Percentiles rank a stretch among this genome's conserved stretches.
Evolutionary conservation across 2,888 invertebrate species (phyloP).

Genomic region (Plagodis pulveraria): DNA sequence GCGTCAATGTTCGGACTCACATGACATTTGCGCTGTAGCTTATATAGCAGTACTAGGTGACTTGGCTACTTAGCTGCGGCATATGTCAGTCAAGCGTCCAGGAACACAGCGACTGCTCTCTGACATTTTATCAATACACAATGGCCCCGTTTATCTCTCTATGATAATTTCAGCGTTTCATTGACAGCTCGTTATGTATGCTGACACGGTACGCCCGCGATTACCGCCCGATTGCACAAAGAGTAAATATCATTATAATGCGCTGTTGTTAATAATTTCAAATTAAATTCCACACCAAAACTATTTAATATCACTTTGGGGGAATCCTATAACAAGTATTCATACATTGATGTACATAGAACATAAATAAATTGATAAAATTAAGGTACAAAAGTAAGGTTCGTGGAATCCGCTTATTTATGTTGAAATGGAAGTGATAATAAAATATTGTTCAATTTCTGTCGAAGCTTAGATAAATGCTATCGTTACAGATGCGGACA

Average conservation of each 20-base stretch:
- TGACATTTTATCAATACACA: constrained; percentile 16
- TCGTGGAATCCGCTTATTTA: too few species aligned
- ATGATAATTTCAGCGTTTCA: constrained; percentile 38
- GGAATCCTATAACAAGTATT: neutral
- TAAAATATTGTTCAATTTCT: too few species aligned
- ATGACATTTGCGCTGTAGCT: too few species aligned
- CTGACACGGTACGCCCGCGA: constrained; percentile 16
- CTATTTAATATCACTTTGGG: neutral
- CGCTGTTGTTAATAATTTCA: neutral
- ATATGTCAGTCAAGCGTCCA: constrained; percentile 1
- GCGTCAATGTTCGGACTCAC: too few species aligned
- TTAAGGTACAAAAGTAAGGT: too few species aligned
- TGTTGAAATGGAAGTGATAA: too few species aligned
- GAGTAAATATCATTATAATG: constrained; percentile 3
- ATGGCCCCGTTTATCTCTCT: constrained; percentile 30
- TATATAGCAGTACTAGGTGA: too few species aligned
- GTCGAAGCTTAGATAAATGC: too few species aligned
- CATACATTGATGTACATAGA: too few species aligned
- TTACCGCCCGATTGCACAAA: constrained; percentile 17
- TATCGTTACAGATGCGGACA: too few species aligned
- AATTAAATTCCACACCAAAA: neutral
- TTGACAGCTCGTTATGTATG: constrained; percentile 36
- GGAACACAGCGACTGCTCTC: constrained; percentile 6
- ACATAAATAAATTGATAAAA: too few species aligned
- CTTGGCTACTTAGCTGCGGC: neutral